Evolutionary conservation across 2,113 vertebrate genomes (phyloP).

Genomic region (Dipodomys merriami): DNA sequence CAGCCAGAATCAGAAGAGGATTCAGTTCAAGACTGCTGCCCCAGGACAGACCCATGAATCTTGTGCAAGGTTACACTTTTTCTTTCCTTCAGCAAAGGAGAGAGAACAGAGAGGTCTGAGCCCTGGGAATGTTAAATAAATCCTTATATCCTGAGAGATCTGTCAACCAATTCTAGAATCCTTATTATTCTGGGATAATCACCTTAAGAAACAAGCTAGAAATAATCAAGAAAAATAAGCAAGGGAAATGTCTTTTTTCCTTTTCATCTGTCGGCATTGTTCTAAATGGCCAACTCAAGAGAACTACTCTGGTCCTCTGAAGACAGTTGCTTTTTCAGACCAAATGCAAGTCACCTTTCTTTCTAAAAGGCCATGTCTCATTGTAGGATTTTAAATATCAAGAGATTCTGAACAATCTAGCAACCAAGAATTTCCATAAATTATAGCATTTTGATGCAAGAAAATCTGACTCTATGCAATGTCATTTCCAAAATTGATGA

Average conservation of each 20-base stretch:
- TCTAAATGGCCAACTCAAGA: not conserved
- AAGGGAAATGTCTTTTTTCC: not conserved
- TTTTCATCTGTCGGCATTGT: not conserved
- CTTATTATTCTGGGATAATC: not conserved
- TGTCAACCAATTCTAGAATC: not conserved
- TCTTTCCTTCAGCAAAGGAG: not conserved
- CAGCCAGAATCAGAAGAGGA: not conserved
- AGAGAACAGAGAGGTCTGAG: conserved; percentile 7
- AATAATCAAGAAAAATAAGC: not conserved
- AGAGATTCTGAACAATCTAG: not conserved
- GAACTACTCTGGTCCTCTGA: not conserved
- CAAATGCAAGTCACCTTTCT: conserved; percentile 13
- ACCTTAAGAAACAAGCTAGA: conserved; percentile 16
- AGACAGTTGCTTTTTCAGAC: conserved; percentile 17
- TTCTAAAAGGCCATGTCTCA: conserved; percentile 32
- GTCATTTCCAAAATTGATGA: conserved; percentile 67
- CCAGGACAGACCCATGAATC: not conserved
- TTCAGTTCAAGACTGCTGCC: not conserved
- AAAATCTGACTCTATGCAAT: conserved; percentile 55
- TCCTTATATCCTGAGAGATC: not conserved
- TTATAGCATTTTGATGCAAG: conserved; percentile 62
- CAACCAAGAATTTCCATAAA: conserved; percentile 54
- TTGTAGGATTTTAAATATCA: conserved; percentile 31
- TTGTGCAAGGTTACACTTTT: conserved; percentile 27
- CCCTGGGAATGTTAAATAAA: not conserved